Conservation (phyloP, 2,113 vertebrate species). For the Cacatua alba region DNA sequence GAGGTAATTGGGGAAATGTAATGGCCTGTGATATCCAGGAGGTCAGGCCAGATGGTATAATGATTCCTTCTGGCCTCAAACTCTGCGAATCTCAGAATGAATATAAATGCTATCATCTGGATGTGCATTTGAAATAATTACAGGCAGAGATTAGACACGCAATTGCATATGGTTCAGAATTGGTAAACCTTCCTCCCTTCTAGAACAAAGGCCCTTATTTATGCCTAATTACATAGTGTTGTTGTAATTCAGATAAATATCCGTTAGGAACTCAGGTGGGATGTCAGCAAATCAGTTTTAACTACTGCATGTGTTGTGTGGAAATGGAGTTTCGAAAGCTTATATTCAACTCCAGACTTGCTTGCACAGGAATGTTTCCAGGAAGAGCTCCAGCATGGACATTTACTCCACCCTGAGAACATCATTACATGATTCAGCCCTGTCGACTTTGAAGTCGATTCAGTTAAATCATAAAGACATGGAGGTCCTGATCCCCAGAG, state of each 20-base stretch:
- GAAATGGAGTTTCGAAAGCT: background rate
- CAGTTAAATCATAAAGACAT: background rate
- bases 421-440: background rate
- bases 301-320: background rate
- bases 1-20: constrained; percentile 60
- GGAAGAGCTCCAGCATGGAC: background rate
- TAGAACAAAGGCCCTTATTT: constrained; percentile 43
- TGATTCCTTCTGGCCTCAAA: constrained; percentile 59
- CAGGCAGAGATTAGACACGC: constrained; percentile 59
- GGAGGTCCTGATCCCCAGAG: background rate
- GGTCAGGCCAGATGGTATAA: constrained; percentile 68
- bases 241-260: constrained; percentile 45
- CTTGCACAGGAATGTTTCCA: background rate
- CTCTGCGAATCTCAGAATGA: constrained; percentile 51
- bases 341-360: background rate
- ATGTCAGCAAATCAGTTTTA: constrained; percentile 32
- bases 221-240: constrained; percentile 13
- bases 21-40: constrained; percentile 61
- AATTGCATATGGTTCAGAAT: constrained; percentile 50
- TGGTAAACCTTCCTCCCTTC: constrained; percentile 38
- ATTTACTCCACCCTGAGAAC: background rate
- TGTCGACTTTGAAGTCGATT: background rate
- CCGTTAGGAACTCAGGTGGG: background rate
- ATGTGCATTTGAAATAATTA: constrained; percentile 56
- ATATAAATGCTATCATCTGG: constrained; percentile 58